Evolutionary conservation across 2,888 invertebrate species (phyloP), one percentile per base, ranked within the genome.

Genomic region (Tuta absoluta): DNA sequence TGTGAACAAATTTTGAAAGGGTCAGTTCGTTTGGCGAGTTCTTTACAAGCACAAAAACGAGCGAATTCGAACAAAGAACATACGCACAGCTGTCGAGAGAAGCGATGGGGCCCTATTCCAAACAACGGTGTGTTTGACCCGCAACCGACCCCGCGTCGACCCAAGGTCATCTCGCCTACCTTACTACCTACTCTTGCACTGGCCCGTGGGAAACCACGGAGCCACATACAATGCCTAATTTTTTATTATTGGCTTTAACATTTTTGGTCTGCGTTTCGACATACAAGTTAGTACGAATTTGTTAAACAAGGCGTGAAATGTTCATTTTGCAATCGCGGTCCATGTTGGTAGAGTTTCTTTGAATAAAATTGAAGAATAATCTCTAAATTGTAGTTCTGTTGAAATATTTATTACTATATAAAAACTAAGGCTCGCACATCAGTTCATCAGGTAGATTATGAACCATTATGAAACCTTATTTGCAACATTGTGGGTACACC

Each of bases 101-200:
- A 56, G 33, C 33, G 33, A 24, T 56, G 56, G 56, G 33, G 24
- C 53, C 53, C 53, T 24, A 53, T 24, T 21, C 28, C 21, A 53
- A 53, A n/a, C 23, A 24, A 28, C 24, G 23, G n/a, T n/a, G 37
- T 38, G 57, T 51, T 53, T 48, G 68, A 69, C 69, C 67, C 65
- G 67, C 62, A 64, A 57, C 65, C n/a, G 28, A 61, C 49, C 28
- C 17, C 66, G 73, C 72, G 66, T 63, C 66, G 51, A 65, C 63
- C 67, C 80, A 82, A 83, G 82, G 83, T 72, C 76, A 75, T 33
- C 66, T 33, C 10, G 33, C 33, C 33, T 8, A 10, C 33, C 28
- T 28, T n/a, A n/a, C n/a, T n/a, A n/a, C n/a, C n/a, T n/a, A 33
- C 33, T 33, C 33, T 77, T 79, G 73, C 76, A 74, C 76, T 80